Base-by-base conservation (phyloP, 2,888 invertebrate genomes). In the Drosophila hawaiiensis region DNA sequence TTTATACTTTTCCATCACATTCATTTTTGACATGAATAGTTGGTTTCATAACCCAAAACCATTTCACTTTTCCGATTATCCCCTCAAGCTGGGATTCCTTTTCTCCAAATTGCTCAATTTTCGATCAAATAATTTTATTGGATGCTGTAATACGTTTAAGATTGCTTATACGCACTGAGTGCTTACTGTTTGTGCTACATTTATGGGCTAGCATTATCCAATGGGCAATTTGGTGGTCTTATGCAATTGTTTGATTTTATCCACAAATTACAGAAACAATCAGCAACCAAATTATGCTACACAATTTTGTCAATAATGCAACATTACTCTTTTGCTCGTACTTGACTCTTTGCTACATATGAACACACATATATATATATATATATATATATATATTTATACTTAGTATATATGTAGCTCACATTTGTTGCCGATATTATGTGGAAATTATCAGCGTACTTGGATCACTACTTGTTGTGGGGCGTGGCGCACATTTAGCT, bases 401-500 rank as follows among this genome's bases (percentile, higher is more conserved):
- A 28, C 4, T 4, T 28, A 28, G 28, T 29, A 7, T 22, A 7
- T 16, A 47, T 25, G 47, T 25, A 25, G 47, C 31, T 22, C 4
- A 33, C 9, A 16, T n/a, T n/a, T 52, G 14, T 65, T 53, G 60
- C 62, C 31, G 43, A 55, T 22, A 67, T 60, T 74, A 29, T 61
- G 54, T 29, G 54, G 61, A 74, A 79, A 68, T 76, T 71, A 78
- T 72, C 78, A 55, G 62, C 31, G 59, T 64, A 52, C 62, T 72
- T 59, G 31, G 60, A 80, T 81, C 78, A 54, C 47, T 29, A 54
- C 31, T 58, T 49, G 59, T 66, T 50, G 53, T 9, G 62, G 78
- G 78, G 81, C 81, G 78, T 77, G 81, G 81, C 68, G 25, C 61
- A 75, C 68, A 69, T 65, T 71, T 65, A 22, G 66, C 77, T 78